Conservation (phyloP, 2,888 invertebrate species). For the Tipula vernalis region DNA sequence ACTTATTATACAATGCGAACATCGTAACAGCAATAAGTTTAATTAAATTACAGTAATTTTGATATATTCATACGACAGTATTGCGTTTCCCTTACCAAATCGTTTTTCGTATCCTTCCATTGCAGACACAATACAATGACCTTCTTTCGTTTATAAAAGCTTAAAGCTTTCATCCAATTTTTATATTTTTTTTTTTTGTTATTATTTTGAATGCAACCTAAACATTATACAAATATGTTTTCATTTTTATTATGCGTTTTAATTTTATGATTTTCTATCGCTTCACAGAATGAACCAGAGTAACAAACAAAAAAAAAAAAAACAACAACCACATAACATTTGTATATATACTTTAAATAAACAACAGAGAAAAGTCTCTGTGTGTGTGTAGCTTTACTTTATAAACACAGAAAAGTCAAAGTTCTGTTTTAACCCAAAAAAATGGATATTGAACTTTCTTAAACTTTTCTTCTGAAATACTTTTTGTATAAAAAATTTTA, state of each 20-base stretch:
- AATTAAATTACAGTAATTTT: too few species aligned
- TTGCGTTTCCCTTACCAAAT: neutral
- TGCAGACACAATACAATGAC: neutral
- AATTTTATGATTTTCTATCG: neutral
- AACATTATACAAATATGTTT: neutral
- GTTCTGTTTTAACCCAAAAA: conserved; percentile 1
- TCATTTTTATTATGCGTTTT: neutral
- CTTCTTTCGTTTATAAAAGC: neutral
- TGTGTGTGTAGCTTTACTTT: neutral
- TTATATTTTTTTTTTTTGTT: neutral
- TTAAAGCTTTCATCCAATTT: neutral
- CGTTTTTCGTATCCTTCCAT: neutral
- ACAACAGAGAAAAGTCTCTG: neutral
- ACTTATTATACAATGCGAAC: neutral
- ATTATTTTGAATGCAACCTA: neutral
- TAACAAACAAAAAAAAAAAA: neutral
- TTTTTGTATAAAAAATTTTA: neutral
- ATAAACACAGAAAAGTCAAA: neutral
- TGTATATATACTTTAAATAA: too few species aligned
- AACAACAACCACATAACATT: too few species aligned
- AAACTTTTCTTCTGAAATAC: neutral
- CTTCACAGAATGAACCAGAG: neutral
- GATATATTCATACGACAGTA: neutral
- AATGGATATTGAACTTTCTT: conserved; percentile 6
- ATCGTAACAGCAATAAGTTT: neutral